Evolutionary conservation across 2,888 invertebrate genomes (phyloP), one percentile per base, ranked within the genome.

Genomic region (Caenorhabditis plicata): DNA sequence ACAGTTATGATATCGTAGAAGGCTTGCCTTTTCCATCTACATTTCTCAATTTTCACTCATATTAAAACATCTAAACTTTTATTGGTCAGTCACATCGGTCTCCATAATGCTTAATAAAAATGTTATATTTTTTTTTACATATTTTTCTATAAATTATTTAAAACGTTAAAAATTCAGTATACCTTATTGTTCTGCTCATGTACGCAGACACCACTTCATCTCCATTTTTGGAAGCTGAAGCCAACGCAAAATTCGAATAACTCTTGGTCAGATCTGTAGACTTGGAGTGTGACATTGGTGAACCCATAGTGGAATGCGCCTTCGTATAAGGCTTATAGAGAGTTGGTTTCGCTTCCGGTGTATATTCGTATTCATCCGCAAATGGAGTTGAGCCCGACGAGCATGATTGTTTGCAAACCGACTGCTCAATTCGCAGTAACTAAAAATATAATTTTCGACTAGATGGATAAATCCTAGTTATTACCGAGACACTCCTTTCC

Each of bases 381-480:
- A 67, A 49, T 31, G 71, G 71, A 4, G 71, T 68, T 11, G 67
- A 67, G n/a, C 71, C 71, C 22, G 68, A 69, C 15, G 67, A 67
- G 35, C 66, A 66, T n/a, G 71, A 71, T 35, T 68, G 68, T 40
- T 69, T 64, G 41, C 56, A 68, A 32, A 62, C 52, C 1, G 62
- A 53, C 17, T 67, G 61, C 40, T 71, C 71, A 15, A 61, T 38
- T 7, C 64, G 61, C 3, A 68, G 41, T 2, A 62, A 52, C 55
- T 65, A 29, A 48, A 43, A 41, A 15, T 23, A 17, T 3, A 11
- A 27, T 8, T 17, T 8, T 11, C n/a, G n/a, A n/a, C n/a, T n/a
- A n/a, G n/a, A n/a, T n/a, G n/a, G n/a, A 41, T 9, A 20, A 43
- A 20, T 27, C 15, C 8, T 23, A 9, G 35, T 25, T 25, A 22